A percentile compares a stretch with the other conserved stretches of the same genome.
Evolutionary conservation across 2,888 invertebrate species (phyloP).

Genomic region (Zhengitettix transpicula): DNA sequence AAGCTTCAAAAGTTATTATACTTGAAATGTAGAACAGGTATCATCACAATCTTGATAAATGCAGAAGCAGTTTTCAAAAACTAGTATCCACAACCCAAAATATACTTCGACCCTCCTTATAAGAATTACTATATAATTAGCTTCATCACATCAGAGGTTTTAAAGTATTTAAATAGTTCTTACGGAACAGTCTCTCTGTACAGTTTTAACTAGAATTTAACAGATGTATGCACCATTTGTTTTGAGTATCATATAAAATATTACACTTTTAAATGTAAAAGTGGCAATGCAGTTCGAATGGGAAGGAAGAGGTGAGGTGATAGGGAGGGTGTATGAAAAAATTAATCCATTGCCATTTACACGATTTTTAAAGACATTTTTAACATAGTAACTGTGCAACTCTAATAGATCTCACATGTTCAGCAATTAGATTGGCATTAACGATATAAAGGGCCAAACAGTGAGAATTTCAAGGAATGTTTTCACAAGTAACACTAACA

Average conservation of each 20-base stretch:
- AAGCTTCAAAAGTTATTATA: slow-evolving; percentile 16
- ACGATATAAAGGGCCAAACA: slow-evolving; percentile 15
- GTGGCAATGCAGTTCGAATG: slow-evolving; percentile 12
- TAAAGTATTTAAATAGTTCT: slow-evolving; percentile 12
- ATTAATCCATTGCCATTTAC: slow-evolving; percentile 10
- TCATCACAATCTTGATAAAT: slow-evolving; percentile 16
- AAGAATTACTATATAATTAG: slow-evolving; percentile 11
- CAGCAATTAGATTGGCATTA: slow-evolving; percentile 15
- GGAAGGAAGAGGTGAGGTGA: background rate
- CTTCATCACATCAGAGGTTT: slow-evolving; percentile 12
- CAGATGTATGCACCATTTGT: slow-evolving; percentile 16
- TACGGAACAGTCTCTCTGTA: slow-evolving; percentile 13
- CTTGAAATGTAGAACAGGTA: slow-evolving; percentile 15
- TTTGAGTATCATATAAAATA: slow-evolving; percentile 17
- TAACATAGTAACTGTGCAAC: slow-evolving; percentile 14
- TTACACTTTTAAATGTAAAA: slow-evolving; percentile 12
- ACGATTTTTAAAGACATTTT: slow-evolving; percentile 10
- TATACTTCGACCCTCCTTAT: slow-evolving; percentile 14
- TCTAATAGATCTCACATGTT: slow-evolving; percentile 14
- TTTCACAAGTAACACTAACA: slow-evolving; percentile 15
- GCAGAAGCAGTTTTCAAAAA: slow-evolving; percentile 16
- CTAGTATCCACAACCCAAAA: slow-evolving; percentile 16
- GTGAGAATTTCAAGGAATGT: slow-evolving; percentile 16
- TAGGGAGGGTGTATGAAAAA: slow-evolving; percentile 12
- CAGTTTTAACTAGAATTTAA: slow-evolving; percentile 14